A percentile compares a stretch with the other conserved stretches of the same genome.
Conservation (phyloP, 2,113 vertebrate genomes). For the Neotoma lepida region DNA sequence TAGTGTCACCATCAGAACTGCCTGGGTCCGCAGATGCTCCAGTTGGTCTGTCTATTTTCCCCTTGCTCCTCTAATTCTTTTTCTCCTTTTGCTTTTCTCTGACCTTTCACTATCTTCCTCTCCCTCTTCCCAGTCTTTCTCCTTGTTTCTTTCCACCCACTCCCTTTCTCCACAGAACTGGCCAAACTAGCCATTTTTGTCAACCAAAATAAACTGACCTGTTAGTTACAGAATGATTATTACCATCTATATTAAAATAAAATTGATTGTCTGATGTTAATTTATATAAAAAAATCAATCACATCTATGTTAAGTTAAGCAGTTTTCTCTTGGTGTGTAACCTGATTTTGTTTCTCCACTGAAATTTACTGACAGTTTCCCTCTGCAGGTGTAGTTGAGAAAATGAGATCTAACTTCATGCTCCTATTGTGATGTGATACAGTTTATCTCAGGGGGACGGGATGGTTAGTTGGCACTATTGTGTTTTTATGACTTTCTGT, state of each 20-base stretch:
- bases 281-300: neutral
- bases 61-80: neutral
- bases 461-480: neutral
- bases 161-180: neutral
- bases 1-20: fast-evolving
- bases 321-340: neutral
- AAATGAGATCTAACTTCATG: constrained; percentile 5
- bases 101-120: neutral
- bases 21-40: neutral
- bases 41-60: fast-evolving
- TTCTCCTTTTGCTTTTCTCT: neutral
- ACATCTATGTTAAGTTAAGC: neutral
- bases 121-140: neutral
- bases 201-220: neutral
- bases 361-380: neutral
- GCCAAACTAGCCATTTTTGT: neutral
- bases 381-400: constrained; percentile 8
- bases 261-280: neutral
- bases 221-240: neutral
- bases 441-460: neutral
- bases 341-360: neutral
- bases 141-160: neutral
- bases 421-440: neutral
- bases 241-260: neutral
- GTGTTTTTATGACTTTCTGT: neutral